Evolutionary conservation across 1,140 invertebrate species (phyloP).

Genomic region (Neodiprion fabricii): DNA sequence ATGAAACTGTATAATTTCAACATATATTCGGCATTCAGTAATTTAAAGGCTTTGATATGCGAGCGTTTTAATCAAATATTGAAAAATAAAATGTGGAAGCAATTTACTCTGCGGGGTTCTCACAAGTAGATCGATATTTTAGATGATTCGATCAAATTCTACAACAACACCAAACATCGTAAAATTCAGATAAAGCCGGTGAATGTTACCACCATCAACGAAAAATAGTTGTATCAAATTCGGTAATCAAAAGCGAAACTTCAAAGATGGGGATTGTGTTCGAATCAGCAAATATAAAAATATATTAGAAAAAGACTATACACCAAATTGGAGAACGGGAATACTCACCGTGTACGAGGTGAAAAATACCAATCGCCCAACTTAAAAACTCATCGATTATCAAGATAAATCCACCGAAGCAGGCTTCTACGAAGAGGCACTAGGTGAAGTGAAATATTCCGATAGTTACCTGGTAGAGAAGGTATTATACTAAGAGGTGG

Average conservation of each 20-base stretch:
- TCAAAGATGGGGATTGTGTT: neutral
- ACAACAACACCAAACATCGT: conserved; percentile 48
- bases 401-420: neutral
- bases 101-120: too few relatives aligned
- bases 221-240: neutral
- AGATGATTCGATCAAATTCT: conserved; percentile 39
- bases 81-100: neutral
- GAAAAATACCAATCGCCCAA: conserved; percentile 5
- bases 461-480: conserved; percentile 49
- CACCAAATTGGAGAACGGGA: too few relatives aligned
- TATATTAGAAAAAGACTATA: too few relatives aligned
- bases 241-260: neutral
- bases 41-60: too few relatives aligned
- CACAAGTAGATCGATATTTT: conserved; percentile 21
- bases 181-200: conserved; percentile 52
- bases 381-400: neutral
- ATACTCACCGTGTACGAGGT: neutral
- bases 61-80: too few relatives aligned
- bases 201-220: conserved; percentile 40
- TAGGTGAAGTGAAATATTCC: conserved; percentile 34
- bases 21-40: conserved; percentile 39
- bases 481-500: conserved; percentile 33
- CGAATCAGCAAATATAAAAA: too few relatives aligned
- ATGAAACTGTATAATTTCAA: too few relatives aligned
- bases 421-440: neutral